Base-by-base conservation (phyloP, 64 coral and sea anemone species). In the Cladopsammia gracilis region DNA sequence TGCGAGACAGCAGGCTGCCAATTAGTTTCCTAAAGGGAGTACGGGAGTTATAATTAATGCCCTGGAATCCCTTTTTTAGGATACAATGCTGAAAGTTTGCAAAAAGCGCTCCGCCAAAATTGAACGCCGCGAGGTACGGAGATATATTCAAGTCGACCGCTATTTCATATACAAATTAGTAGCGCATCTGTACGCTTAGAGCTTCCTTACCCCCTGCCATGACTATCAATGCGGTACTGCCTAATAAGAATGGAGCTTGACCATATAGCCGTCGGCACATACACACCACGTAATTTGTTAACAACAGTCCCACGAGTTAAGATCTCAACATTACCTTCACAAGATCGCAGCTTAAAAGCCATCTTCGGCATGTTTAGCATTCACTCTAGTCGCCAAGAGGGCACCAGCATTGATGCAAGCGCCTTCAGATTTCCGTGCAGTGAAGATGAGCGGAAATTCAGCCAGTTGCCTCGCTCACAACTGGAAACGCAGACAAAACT, bases 111-210 rank as follows among this genome's bases (percentile, higher is more conserved):
- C 18, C 44, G 43, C 23, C 45, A 18, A 19, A 47, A 16, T 18
- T 65, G 3, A 83, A 46, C 44, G 80, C 45, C 61, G 62, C 80
- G 13, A 84, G 80, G 80, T 67, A 68, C 44, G 47, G 64, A 50
- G 60, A 20, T 84, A 84, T 66, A 84, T 68, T 67, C 64, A 84
- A 64, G 60, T 23, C 20, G 46, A 56, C 53, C 53, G 62, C 60
- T 84, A 67, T 47, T 84, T 83, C 69, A 83, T 74, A 73, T 47
- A 61, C 66, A 91, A 73, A 87, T 86, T 75, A 93, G 25, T 48
- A 65, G 58, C 60, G 79, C 91, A 93, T 93, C 91, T 93, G 91
- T 87, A n/a, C 82, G 61, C 64, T 93, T 75, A 50, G 79, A 58
- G 83, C 44, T 84, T 68, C 46, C 58, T 53, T 71, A 75, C 91